phyloP scores from a whole-genome alignment of 1,140 invertebrate genomes.

The Drosophila persimilis region DNA sequence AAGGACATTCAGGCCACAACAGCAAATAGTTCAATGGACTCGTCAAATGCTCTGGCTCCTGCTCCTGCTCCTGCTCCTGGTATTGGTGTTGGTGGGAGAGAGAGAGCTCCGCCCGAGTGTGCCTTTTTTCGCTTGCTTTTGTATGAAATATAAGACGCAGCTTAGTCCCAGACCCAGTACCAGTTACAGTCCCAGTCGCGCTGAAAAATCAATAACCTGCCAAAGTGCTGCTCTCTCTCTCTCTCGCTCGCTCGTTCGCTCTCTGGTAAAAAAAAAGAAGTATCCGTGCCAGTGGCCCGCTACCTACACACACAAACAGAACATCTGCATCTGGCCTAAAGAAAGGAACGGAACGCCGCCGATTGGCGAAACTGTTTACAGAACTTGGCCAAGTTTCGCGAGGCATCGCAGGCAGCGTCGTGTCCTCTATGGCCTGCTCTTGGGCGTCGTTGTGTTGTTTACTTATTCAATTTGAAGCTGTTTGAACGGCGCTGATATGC shows the following conservation, averaged over 20 bases:
- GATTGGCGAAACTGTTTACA: too few species aligned
- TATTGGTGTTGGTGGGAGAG: not conserved
- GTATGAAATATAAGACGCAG: constrained; percentile 21
- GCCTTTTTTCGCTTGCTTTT: not conserved
- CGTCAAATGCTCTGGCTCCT: constrained; percentile 19
- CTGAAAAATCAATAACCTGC: constrained; percentile 62
- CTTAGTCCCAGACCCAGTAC: constrained; percentile 26
- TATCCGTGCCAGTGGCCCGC: not conserved
- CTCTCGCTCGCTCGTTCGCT: not conserved
- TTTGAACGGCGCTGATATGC: constrained; percentile 48
- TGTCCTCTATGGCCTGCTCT: not conserved
- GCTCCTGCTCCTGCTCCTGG: not conserved
- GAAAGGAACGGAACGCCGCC: not conserved
- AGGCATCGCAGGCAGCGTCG: not conserved
- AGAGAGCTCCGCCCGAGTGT: not conserved
- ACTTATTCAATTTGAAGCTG: constrained; percentile 45
- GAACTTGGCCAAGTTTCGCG: too few species aligned
- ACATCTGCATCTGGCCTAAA: constrained; percentile 29
- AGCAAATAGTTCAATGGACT: constrained; percentile 68
- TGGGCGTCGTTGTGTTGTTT: constrained; percentile 35
- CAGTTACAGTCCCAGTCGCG: not conserved
- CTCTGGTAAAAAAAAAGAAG: constrained; percentile 7
- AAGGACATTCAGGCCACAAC: constrained; percentile 55
- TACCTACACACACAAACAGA: constrained; percentile 11
- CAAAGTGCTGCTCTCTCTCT: not conserved